Evolutionary conservation across 92 coral and sea anemone genomes (phyloP).

Genomic region (Heliopora coerulea): DNA sequence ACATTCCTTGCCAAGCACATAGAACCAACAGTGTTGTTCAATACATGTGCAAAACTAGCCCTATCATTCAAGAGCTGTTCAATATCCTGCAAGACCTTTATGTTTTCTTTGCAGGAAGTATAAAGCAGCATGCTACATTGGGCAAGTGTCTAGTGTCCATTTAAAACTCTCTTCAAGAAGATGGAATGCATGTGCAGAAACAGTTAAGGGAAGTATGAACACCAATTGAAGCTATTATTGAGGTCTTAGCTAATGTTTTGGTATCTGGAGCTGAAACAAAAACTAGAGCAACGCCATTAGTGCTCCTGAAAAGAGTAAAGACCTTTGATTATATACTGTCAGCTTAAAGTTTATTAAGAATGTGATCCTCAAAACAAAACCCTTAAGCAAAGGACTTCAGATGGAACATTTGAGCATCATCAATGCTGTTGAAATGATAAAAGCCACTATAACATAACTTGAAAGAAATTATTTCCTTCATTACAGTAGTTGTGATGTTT

Average conservation of each 20-base stretch:
- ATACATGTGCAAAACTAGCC: too few relatives aligned
- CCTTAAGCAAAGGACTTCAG: slow-evolving; percentile 23
- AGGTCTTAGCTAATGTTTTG: background rate
- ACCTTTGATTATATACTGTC: slow-evolving; percentile 13
- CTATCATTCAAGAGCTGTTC: too few relatives aligned
- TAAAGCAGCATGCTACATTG: too few relatives aligned
- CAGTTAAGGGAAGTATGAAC: slow-evolving; percentile 12
- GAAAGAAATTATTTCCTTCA: slow-evolving; percentile 2
- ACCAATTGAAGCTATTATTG: background rate
- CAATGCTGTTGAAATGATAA: slow-evolving; percentile 6
- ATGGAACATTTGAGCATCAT: slow-evolving; percentile 8
- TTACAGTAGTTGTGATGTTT: background rate
- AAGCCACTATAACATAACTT: slow-evolving; percentile 6
- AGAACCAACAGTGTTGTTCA: too few relatives aligned
- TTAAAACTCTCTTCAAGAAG: slow-evolving; percentile 20
- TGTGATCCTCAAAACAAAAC: slow-evolving; percentile 12
- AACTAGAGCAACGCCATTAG: slow-evolving; percentile 1
- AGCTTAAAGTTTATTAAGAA: slow-evolving; percentile 10
- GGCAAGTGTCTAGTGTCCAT: background rate
- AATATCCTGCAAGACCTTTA: too few relatives aligned
- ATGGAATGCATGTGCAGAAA: slow-evolving; percentile 14
- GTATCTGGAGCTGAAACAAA: background rate
- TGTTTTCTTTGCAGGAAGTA: too few relatives aligned
- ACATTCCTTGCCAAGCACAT: too few relatives aligned
- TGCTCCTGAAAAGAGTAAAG: slow-evolving; percentile 17